Percentiles rank a stretch among this genome's conserved stretches.
Evolutionary conservation across 2,797 vertebrate species (phyloP).

Genomic region (Pseudopleuronectes americanus): DNA sequence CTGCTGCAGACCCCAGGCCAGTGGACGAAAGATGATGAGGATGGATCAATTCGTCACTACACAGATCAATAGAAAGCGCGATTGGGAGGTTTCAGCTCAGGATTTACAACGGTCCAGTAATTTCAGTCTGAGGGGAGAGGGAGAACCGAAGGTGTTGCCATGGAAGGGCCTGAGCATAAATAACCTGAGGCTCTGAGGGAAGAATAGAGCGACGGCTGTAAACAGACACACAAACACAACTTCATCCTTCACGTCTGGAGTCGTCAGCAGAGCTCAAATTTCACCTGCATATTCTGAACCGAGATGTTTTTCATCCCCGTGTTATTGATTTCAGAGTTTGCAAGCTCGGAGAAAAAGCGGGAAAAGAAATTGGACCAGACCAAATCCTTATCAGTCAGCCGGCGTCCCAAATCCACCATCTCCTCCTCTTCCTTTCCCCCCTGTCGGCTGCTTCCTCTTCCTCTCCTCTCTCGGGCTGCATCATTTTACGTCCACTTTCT

Average conservation of each 20-base stretch:
- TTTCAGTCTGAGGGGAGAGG: conserved; percentile 21
- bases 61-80: conserved; percentile 34
- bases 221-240: conserved; percentile 36
- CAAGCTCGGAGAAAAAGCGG: too few species aligned
- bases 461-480: neutral
- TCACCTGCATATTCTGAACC: conserved; percentile 14
- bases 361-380: too few species aligned
- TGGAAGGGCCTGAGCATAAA: conserved; percentile 36
- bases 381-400: too few species aligned
- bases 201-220: neutral
- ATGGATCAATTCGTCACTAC: conserved; percentile 2
- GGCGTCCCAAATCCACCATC: neutral
- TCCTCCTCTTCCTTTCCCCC: conserved; percentile 8
- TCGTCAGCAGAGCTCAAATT: conserved; percentile 38
- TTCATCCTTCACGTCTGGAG: conserved; percentile 30
- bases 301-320: too few species aligned
- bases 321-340: too few species aligned
- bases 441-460: neutral
- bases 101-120: conserved; percentile 32
- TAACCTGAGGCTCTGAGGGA: conserved; percentile 17
- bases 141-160: conserved; percentile 34
- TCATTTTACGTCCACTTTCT: neutral
- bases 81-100: conserved; percentile 17
- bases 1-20: conserved; percentile 27
- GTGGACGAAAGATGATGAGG: conserved; percentile 25